Base-by-base conservation (phyloP, 2,888 invertebrate species). In the Dicyrtomina minuta region DNA sequence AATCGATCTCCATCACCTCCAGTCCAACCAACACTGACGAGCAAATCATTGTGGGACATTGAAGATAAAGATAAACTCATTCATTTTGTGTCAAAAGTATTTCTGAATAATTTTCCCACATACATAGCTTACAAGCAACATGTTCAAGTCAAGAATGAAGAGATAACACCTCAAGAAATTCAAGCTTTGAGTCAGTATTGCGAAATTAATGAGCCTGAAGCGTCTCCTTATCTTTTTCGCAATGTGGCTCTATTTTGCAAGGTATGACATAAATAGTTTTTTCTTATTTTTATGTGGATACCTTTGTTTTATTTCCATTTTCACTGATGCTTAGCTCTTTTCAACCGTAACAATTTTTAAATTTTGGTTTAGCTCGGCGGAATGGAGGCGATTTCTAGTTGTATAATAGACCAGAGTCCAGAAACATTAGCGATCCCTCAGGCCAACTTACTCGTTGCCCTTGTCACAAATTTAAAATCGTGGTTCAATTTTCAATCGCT, bases 191-290 rank as follows among this genome's bases (percentile, higher is more conserved):
- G 89, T 82, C 87, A 89, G 74, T 93, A 89, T 81, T 95, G 95
- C 84, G 95, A 96, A 84, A 86, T 95, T 61, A 91, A 95, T 83
- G 96, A 96, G 83, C 91, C 93, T 67, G 96, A 96, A 83, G 91
- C 95, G 80, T 93, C 95, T 27, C 90, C 93, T 70, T 92, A 92
- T 82, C 85, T 96, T 74, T 85, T 96, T 71, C 87, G 93, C 68
- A 95, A 96, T 84, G 94, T 96, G n/a, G 91, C 91, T 79, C 86
- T 93, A 80, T 96, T 96, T 84, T 95, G 95, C 83, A 93, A 94
- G 80, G 82, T 73, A 44, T 33, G 8, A n/a, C n/a, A n/a, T n/a
- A n/a, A n/a, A n/a, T n/a, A n/a, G n/a, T n/a, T n/a, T n/a, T n/a
- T n/a, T n/a, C n/a, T n/a, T n/a, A n/a, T n/a, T n/a, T n/a, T n/a